These are phyloP conservation scores for Ifrita kowaldi DNA, from an alignment of 2,113 vertebrate genomes.

Conservation along the genomic window DNA sequence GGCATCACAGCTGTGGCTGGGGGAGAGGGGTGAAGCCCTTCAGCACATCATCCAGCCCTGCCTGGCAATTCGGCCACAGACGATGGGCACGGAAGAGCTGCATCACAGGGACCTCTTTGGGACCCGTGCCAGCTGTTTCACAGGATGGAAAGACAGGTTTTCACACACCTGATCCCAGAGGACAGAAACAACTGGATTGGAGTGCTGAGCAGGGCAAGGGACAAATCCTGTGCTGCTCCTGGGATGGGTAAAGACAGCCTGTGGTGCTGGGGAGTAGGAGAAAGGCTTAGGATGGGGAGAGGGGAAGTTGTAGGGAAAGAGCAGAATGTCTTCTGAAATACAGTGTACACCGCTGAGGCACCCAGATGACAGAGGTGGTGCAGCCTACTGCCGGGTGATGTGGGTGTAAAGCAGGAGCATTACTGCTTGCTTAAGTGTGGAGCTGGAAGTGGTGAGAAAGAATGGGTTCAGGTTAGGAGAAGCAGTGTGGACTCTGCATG, in stretches of 20 bases:
- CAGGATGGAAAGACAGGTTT: background rate
- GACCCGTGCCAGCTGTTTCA: fast-evolving
- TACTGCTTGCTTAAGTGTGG: background rate
- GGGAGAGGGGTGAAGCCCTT: background rate
- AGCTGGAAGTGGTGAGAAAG: background rate
- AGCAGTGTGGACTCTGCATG: fast-evolving
- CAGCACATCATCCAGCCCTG: background rate
- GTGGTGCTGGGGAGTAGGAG: fast-evolving
- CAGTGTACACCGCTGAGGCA: background rate
- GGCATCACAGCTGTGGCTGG: background rate
- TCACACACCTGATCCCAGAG: background rate
- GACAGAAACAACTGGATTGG: background rate
- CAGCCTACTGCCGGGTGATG: background rate
- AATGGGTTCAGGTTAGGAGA: background rate
- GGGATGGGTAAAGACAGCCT: background rate
- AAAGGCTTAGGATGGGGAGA: background rate
- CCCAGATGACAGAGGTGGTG: background rate
- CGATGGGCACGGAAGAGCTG: fast-evolving
- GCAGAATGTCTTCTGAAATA: background rate
- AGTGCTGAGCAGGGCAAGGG: background rate
- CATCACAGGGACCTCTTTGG: background rate
- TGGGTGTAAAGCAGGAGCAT: background rate
- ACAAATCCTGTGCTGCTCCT: background rate
- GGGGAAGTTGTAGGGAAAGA: background rate
- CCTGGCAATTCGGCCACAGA: fast-evolving